A percentile compares a stretch with the other conserved stretches of the same genome.
These are phyloP conservation scores for Sminthurinus signatus DNA, from an alignment of 1,140 invertebrate genomes.

Conservation along the genomic window DNA sequence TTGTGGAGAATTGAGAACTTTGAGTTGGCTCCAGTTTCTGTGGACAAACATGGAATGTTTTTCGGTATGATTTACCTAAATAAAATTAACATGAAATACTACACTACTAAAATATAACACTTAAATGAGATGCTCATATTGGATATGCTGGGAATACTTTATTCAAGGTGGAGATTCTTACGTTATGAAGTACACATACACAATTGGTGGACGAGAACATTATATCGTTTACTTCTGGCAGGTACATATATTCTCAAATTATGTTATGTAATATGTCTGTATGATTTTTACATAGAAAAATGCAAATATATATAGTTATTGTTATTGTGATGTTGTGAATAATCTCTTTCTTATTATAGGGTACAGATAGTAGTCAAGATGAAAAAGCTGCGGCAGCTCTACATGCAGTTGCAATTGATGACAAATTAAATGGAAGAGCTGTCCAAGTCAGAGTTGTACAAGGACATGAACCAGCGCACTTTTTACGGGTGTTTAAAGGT, in stretches of 20 bases:
- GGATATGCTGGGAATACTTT: too few relatives aligned
- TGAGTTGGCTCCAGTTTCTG: slow-evolving; percentile 53
- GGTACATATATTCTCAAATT: slow-evolving; percentile 45
- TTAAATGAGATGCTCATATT: too few relatives aligned
- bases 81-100: too few relatives aligned
- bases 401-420: slow-evolving; percentile 56
- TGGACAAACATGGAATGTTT: slow-evolving; percentile 57
- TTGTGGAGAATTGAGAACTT: slow-evolving; percentile 52
- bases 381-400: slow-evolving; percentile 59
- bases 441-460: slow-evolving; percentile 64
- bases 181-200: slow-evolving; percentile 64
- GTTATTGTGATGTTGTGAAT: neutral
- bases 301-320: neutral
- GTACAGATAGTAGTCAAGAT: slow-evolving; percentile 53
- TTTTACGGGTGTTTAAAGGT: slow-evolving; percentile 72
- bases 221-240: slow-evolving; percentile 70
- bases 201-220: slow-evolving; percentile 47
- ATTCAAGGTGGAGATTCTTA: slow-evolving; percentile 74
- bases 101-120: too few relatives aligned
- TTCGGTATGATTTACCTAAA: too few relatives aligned
- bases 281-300: too few relatives aligned
- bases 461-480: slow-evolving; percentile 65
- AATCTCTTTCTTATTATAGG: too few relatives aligned
- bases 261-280: too few relatives aligned
- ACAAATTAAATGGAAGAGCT: slow-evolving; percentile 53